A percentile compares a stretch with the other conserved stretches of the same genome.
Conservation (phyloP, 2,113 vertebrate species). For the Phylloscopus whistleri region DNA sequence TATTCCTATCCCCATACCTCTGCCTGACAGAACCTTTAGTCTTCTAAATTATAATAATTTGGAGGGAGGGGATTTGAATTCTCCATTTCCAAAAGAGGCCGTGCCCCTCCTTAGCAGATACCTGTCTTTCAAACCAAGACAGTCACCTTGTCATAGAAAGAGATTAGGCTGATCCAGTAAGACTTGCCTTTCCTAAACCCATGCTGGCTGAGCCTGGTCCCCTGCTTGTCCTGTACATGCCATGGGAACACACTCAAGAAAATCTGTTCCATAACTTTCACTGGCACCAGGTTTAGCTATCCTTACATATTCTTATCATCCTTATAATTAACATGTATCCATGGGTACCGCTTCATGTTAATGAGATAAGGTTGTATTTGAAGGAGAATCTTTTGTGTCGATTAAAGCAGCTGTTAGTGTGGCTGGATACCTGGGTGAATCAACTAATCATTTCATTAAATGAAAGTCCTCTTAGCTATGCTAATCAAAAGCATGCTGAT, state of each 20-base stretch:
- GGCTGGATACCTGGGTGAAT: constrained; percentile 27
- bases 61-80: no score
- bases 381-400: constrained; percentile 29
- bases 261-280: background rate
- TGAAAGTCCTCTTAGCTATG: background rate
- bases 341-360: constrained; percentile 32
- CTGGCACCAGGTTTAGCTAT: background rate
- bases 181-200: background rate
- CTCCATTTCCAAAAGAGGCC: no score
- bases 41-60: no score
- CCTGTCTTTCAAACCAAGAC: no score
- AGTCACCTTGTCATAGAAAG: background rate
- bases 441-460: constrained; percentile 63
- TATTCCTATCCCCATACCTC: no score
- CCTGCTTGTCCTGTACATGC: background rate
- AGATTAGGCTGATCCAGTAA: background rate
- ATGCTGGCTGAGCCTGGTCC: background rate
- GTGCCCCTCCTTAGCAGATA: no score
- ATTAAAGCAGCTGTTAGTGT: constrained; percentile 23
- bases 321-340: constrained; percentile 47
- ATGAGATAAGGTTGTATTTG: background rate
- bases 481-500: constrained; percentile 17
- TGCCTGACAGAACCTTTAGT: no score
- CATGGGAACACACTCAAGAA: background rate
- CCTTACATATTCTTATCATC: constrained; percentile 1